Base-by-base conservation (phyloP, 2,888 invertebrate species). In the Leptura quadrifasciata region DNA sequence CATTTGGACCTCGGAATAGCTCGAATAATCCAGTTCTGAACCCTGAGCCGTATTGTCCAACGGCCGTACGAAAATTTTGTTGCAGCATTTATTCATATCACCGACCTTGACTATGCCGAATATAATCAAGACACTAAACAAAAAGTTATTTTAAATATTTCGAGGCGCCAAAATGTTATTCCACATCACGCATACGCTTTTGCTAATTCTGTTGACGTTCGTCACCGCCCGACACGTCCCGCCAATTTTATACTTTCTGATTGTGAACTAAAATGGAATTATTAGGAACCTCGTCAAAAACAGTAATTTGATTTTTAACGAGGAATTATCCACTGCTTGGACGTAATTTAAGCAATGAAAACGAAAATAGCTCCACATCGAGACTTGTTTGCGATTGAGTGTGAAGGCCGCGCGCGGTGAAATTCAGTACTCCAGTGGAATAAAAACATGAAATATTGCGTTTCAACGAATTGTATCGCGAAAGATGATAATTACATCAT, bases 101-200 rank as follows among this genome's bases (percentile, higher is more conserved):
- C 47, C 47, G 47, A 2, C 47, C 47, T 47, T 47, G 47, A 39
- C 39, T 39, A 39, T n/a, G n/a, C 47, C n/a, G 47, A 47, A 47
- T 47, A n/a, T 47, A 47, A 47, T 47, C 47, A 47, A 47, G n/a
- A 47, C 47, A n/a, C 47, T 47, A 47, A 47, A 47, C 47, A n/a
- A 47, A 47, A 47, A 47, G 47, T 47, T 47, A 47, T 47, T 47
- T n/a, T 47, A 47, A 47, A 47, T 47, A 47, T 47, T 5, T n/a
- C n/a, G 47, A 47, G 47, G 47, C 47, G 47, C 47, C 47, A 47
- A 47, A 47, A 47, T 47, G 47, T 47, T 47, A 47, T 47, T 47
- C 47, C 15, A 47, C 15, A 39, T 47, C n/a, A 47, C 47, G 47
- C 10, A 47, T 10, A 35, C 15, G 15, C 39, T 47, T 47, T n/a